A percentile compares a stretch with the other conserved stretches of the same genome.
Conservation (phyloP, 2,113 vertebrate genomes). For the Ammodytes marinus region DNA sequence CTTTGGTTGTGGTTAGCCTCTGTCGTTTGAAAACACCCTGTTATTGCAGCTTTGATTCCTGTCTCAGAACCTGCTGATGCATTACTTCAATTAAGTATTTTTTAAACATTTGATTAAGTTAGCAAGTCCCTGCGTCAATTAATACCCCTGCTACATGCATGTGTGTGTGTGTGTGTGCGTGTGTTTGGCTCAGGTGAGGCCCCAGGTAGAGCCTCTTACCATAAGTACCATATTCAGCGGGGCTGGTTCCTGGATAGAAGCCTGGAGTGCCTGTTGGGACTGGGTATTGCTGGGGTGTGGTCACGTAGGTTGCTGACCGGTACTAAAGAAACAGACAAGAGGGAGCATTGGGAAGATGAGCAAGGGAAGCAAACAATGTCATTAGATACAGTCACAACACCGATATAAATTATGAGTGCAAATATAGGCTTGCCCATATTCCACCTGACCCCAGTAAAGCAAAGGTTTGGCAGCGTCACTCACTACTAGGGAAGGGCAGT, state of each 20-base stretch:
- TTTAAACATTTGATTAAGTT: no score
- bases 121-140: no score
- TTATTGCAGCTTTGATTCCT: no score
- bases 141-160: background rate
- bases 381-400: background rate
- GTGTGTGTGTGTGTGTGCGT: constrained; percentile 16
- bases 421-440: background rate
- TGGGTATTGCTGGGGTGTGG: constrained; percentile 94
- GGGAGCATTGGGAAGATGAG: background rate
- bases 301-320: constrained; percentile 91
- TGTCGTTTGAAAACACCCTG: no score
- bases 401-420: background rate
- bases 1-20: no score
- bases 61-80: background rate
- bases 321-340: constrained; percentile 81
- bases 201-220: constrained; percentile 85
- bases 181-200: constrained; percentile 54
- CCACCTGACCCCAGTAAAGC: no score
- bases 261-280: constrained; percentile 91
- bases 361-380: background rate
- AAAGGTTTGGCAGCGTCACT: no score
- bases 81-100: background rate
- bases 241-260: constrained; percentile 94
- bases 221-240: constrained; percentile 94
- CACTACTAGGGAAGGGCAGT: no score